Conservation (phyloP, 2,797 vertebrate genomes). For the Eidolon dupreanum region DNA sequence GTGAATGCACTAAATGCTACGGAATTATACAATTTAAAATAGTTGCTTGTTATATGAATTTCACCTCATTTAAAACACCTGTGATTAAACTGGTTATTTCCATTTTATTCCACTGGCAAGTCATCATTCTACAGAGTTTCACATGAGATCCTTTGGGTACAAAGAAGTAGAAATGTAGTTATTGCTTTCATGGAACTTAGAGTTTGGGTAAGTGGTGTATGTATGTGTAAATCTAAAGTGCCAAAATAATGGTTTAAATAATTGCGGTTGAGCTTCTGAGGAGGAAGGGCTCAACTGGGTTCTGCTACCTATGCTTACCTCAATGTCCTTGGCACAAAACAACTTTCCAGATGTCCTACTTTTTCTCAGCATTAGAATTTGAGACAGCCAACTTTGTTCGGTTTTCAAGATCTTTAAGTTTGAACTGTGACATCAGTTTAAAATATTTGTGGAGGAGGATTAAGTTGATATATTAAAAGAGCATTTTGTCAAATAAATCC, state of each 20-base stretch:
- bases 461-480: constrained; percentile 59
- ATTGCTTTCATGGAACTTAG: not conserved
- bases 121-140: constrained; percentile 1
- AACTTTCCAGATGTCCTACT: not conserved
- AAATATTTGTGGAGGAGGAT: constrained; percentile 2
- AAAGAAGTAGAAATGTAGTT: not conserved
- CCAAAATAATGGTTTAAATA: not conserved
- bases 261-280: not conserved
- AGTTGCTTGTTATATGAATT: not conserved
- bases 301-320: not conserved
- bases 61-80: not conserved
- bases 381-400: not conserved
- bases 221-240: not conserved
- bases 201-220: not conserved
- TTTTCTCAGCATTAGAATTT: constrained; percentile 16
- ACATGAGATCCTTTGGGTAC: not conserved
- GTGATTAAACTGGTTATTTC: not conserved
- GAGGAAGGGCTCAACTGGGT: not conserved
- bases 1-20: not conserved
- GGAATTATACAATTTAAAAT: not conserved
- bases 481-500: constrained; percentile 1
- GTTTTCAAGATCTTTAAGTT: constrained; percentile 15
- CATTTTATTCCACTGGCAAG: not conserved
- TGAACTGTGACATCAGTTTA: constrained; percentile 35
- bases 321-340: not conserved